Evolutionary conservation across 30 jellyfish, hydroid and myxozoan genomes (phyloP), one percentile per base, ranked within the genome.

Genomic region (Morbakka virulenta): DNA sequence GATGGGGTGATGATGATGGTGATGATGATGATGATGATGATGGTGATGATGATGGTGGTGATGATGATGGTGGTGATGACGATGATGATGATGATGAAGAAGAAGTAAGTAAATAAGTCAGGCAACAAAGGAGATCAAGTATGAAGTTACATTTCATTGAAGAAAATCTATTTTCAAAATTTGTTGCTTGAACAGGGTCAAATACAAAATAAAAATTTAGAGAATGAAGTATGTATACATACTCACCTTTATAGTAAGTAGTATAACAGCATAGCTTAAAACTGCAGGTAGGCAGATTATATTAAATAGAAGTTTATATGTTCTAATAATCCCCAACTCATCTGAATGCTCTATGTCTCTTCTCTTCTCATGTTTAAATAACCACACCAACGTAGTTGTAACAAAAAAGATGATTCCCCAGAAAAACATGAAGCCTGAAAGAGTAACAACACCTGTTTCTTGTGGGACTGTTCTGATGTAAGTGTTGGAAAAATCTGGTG

Each of bases 261-360:
- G 96, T 41, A 93, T 68, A 53, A 82, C 69, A 27, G 71, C 94
- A 50, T 80, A 83, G 68, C 69, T 71, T 14, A 87, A 50, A 29
- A 93, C 96, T n/a, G 99, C 95, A 23, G 99, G 99, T 20, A 93
- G 78, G 48, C 73, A 82, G 63, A 93, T 47, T 30, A 93, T 93
- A 47, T 93, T 93, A 33, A 76, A 21, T 62, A 93, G 62, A 29
- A 74, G 52, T 6, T 22, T 20, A 57, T 93, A 93, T 17, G 97
- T 93, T 67, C 88, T 95, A 62, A 93, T 22, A 32, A 93, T 67
- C 50, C 95, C 94, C 32, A 87, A 89, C 22, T 93, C 95, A 23
- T 82, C 96, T 0, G 25, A 81, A 28, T 64, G 88, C 3, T 35
- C 85, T 22, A 71, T 68, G 11, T 24, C 61, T 2, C 66, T 23